A percentile compares a stretch with the other conserved stretches of the same genome.
These are phyloP conservation scores for Agrochola litura DNA, from an alignment of 2,888 invertebrate species.

Conservation along the genomic window DNA sequence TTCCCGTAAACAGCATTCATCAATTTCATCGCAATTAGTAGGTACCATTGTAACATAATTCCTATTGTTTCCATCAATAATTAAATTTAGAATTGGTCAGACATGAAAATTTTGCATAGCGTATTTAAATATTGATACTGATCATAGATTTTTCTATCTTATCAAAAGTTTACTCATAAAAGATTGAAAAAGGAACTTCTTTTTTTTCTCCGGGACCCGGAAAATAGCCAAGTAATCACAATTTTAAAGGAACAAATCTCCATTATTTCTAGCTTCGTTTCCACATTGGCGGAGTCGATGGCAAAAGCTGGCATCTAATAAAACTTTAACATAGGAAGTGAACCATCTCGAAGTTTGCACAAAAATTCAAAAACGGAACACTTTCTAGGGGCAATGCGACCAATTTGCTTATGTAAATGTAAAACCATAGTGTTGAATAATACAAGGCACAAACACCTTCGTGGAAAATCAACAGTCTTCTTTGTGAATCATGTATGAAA, in stretches of 20 bases:
- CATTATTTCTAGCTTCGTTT: slow-evolving; percentile 46
- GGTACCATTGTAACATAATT: slow-evolving; percentile 6
- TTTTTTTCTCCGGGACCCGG: slow-evolving; percentile 9
- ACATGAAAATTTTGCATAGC: background rate
- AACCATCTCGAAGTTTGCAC: slow-evolving; percentile 28
- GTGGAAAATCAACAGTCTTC: slow-evolving; percentile 73
- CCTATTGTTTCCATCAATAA: slow-evolving; percentile 17
- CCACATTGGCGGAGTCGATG: slow-evolving; percentile 22
- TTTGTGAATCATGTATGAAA: slow-evolving; percentile 78
- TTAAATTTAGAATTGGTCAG: background rate
- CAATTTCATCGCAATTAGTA: slow-evolving; percentile 8
- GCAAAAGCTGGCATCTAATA: slow-evolving; percentile 48
- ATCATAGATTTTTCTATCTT: slow-evolving; percentile 5
- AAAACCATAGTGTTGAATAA: slow-evolving; percentile 74
- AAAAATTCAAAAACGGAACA: slow-evolving; percentile 46
- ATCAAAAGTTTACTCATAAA: slow-evolving; percentile 35
- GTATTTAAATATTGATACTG: slow-evolving; percentile 25
- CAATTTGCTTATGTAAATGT: slow-evolving; percentile 79
- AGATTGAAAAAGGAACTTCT: slow-evolving; percentile 19
- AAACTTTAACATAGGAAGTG: slow-evolving; percentile 52
- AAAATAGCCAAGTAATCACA: slow-evolving; percentile 45
- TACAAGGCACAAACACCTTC: slow-evolving; percentile 69
- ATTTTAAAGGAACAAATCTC: slow-evolving; percentile 58
- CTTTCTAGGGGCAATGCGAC: slow-evolving; percentile 64
- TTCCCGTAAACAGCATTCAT: slow-evolving; percentile 17